Evolutionary conservation across 2,113 vertebrate species (phyloP).

Genomic region (Bufo gargarizans): DNA sequence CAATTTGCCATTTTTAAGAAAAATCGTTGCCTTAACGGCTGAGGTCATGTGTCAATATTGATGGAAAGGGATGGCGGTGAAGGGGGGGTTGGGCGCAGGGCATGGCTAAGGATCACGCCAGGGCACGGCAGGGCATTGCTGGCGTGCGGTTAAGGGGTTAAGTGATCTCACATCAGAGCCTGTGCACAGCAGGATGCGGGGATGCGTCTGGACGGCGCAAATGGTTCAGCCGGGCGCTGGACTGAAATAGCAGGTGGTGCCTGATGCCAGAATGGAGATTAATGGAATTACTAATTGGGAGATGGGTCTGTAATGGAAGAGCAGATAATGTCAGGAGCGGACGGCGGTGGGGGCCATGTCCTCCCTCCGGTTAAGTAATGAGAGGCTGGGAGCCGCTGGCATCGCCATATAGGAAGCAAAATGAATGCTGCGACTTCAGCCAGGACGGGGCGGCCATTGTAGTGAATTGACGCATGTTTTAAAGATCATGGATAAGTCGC

Average conservation of each 20-base stretch:
- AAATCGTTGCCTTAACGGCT: background rate
- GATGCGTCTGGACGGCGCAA: slow-evolving; percentile 10
- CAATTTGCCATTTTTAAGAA: background rate
- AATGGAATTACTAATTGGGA: slow-evolving; percentile 50
- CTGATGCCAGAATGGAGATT: slow-evolving; percentile 41
- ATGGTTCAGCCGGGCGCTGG: slow-evolving; percentile 13
- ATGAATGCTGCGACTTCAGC: background rate
- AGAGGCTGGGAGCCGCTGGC: slow-evolving; percentile 4
- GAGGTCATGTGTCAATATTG: background rate
- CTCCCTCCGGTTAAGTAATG: background rate
- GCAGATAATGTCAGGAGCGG: slow-evolving; percentile 34
- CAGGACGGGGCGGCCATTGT: background rate
- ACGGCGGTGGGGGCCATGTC: background rate
- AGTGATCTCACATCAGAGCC: background rate
- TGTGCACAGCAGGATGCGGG: background rate
- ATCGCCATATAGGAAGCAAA: background rate
- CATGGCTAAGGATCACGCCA: background rate
- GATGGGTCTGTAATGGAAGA: slow-evolving; percentile 54
- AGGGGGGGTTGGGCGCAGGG: background rate
- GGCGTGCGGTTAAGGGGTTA: background rate
- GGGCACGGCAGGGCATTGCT: background rate
- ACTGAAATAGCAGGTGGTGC: slow-evolving; percentile 39
- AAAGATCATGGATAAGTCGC: no score
- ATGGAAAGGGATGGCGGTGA: background rate
- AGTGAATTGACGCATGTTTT: no score